A percentile compares a stretch with the other conserved stretches of the same genome.
phyloP scores from a whole-genome alignment of 1,140 invertebrate species.

The Arctopsyche grandis region DNA sequence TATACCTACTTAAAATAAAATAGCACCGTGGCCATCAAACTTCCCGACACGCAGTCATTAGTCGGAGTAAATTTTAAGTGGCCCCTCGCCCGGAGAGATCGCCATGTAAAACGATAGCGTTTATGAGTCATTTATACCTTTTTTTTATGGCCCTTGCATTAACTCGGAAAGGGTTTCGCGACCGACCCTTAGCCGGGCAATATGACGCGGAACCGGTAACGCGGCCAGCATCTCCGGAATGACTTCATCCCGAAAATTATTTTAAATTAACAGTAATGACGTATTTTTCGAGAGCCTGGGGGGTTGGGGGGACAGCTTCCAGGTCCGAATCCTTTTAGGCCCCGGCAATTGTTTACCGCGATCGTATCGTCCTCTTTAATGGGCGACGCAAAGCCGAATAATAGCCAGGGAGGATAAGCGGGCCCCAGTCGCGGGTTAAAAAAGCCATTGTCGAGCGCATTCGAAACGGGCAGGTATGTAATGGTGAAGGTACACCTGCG shows the following conservation, averaged over 20 bases:
- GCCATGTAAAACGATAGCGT: slow-evolving; percentile 13
- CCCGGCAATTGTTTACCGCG: slow-evolving; percentile 50
- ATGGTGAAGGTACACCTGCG: slow-evolving; percentile 30
- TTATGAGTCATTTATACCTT: neutral
- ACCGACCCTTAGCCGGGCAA: neutral
- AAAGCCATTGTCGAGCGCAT: slow-evolving; percentile 49
- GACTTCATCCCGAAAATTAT: slow-evolving; percentile 52
- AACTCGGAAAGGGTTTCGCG: neutral
- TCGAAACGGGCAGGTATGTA: neutral
- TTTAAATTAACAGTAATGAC: slow-evolving; percentile 54
- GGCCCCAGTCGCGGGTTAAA: neutral
- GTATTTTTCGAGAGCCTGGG: slow-evolving; percentile 47
- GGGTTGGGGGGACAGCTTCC: slow-evolving; percentile 12
- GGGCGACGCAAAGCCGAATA: slow-evolving; percentile 49
- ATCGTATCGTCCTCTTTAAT: slow-evolving; percentile 52
- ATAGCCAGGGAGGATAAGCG: slow-evolving; percentile 45
- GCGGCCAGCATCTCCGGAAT: slow-evolving; percentile 37
- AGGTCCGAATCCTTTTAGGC: slow-evolving; percentile 45
- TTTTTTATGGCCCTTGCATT: neutral
- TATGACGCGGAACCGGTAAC: slow-evolving; percentile 23
- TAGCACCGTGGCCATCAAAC: too few species aligned
- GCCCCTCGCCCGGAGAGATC: neutral
- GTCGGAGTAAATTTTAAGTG: too few species aligned
- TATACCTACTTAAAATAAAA: too few species aligned
- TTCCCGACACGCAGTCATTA: too few species aligned